A percentile compares a stretch with the other conserved stretches of the same genome.
Conservation (phyloP, 2,888 invertebrate genomes). For the Drosophila paranaensis region DNA sequence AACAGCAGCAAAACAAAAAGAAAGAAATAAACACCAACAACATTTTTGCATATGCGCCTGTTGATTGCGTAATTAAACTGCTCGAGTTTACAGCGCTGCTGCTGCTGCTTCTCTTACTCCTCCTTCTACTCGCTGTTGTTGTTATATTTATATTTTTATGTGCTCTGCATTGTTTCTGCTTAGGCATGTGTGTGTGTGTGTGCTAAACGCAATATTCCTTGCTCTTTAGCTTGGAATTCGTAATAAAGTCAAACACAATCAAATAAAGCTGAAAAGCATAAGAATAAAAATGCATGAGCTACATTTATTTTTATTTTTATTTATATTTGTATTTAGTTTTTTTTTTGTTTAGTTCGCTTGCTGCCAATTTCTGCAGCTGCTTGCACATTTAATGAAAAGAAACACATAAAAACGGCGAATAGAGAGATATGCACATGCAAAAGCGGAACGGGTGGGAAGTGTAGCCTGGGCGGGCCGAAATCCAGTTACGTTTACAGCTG, state of each 20-base stretch:
- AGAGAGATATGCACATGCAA: conserved; percentile 12
- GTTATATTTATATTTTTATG: conserved; percentile 32
- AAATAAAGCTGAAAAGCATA: conserved; percentile 22
- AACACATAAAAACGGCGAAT: conserved; percentile 46
- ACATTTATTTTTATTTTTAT: conserved; percentile 25
- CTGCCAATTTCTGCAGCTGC: conserved; percentile 73
- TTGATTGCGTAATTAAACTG: conserved; percentile 56
- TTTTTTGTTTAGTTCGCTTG: conserved; percentile 18
- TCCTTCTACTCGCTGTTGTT: not conserved
- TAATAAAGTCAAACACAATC: conserved; percentile 50
- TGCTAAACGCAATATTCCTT: conserved; percentile 33
- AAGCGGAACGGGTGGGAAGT: conserved; percentile 16
- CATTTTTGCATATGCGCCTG: conserved; percentile 47
- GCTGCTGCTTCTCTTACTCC: not conserved
- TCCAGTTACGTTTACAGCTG: conserved; percentile 59
- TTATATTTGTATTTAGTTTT: not conserved
- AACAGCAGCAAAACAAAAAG: conserved; percentile 17
- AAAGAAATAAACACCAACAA: conserved; percentile 12
- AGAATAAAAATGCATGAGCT: conserved; percentile 45
- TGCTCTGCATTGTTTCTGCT: conserved; percentile 3
- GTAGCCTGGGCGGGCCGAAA: conserved; percentile 32
- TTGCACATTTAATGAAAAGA: conserved; percentile 70
- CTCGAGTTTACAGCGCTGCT: conserved; percentile 33
- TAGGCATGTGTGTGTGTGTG: not conserved
- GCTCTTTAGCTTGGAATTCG: conserved; percentile 49